Evolutionary conservation across 2,888 invertebrate genomes (phyloP).

Genomic region (Ametastegia equiseti): DNA sequence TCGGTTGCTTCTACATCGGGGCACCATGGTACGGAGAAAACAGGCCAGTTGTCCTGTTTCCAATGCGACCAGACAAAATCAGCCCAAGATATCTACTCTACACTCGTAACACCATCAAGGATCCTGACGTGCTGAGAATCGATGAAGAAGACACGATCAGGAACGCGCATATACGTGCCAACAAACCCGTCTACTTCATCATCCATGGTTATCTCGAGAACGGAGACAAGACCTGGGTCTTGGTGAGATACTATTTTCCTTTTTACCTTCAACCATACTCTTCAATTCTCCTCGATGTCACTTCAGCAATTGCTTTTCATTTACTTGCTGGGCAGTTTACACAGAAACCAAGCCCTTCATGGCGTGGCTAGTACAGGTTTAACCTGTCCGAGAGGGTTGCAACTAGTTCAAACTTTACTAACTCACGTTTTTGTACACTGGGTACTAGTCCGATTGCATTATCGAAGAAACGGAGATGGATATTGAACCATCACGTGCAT

Average conservation of each 20-base stretch:
- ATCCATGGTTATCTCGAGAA: conserved; percentile 93
- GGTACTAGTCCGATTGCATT: too few species aligned
- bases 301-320: neutral
- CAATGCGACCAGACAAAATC: conserved; percentile 83
- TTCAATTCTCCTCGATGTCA: neutral
- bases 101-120: conserved; percentile 76
- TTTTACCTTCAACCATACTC: neutral
- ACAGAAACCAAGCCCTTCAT: neutral
- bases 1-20: conserved; percentile 89
- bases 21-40: conserved; percentile 88
- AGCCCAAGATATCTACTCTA: conserved; percentile 81
- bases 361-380: neutral
- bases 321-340: neutral
- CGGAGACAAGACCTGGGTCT: conserved; percentile 89
- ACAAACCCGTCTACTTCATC: conserved; percentile 85
- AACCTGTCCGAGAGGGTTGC: too few species aligned
- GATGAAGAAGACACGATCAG: conserved; percentile 82
- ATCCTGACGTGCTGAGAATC: conserved; percentile 82
- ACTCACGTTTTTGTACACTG: too few species aligned
- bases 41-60: conserved; percentile 89
- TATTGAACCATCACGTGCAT: too few species aligned
- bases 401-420: too few species aligned
- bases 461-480: too few species aligned
- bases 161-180: conserved; percentile 81
- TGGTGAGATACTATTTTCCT: conserved; percentile 69